A percentile compares a stretch with the other conserved stretches of the same genome.
Evolutionary conservation across 2,797 vertebrate genomes (phyloP).

Genomic region (Podargus strigoides): DNA sequence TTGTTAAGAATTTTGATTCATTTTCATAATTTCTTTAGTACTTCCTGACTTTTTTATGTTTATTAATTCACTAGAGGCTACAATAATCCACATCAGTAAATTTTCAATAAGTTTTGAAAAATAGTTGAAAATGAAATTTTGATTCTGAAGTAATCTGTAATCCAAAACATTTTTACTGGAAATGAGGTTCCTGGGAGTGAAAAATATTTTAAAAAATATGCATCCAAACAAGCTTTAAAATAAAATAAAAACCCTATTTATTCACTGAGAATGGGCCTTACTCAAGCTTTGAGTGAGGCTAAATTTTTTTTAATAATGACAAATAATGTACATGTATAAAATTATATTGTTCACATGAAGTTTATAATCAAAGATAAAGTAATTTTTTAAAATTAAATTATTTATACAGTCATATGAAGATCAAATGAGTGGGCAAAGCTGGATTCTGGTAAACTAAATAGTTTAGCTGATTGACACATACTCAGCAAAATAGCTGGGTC

Average conservation of each 20-base stretch:
- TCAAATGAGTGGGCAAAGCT: background rate
- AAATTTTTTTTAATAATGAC: background rate
- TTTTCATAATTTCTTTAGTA: background rate
- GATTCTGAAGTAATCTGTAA: background rate
- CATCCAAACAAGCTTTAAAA: background rate
- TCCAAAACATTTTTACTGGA: background rate
- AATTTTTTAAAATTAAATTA: background rate
- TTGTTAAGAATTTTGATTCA: background rate
- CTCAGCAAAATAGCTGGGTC: background rate
- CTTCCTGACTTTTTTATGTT: background rate
- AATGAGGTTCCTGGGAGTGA: background rate
- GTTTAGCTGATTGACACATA: background rate
- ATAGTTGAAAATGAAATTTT: background rate
- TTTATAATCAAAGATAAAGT: background rate
- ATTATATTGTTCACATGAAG: background rate
- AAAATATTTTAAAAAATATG: background rate
- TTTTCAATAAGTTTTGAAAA: background rate
- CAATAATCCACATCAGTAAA: background rate
- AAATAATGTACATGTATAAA: background rate
- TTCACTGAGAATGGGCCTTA: background rate
- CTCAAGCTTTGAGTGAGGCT: background rate
- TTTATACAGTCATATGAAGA: background rate
- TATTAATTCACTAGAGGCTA: background rate
- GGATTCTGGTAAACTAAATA: background rate
- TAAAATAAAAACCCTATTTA: background rate